Evolutionary conservation across 2,113 vertebrate genomes (phyloP), one percentile per base, ranked within the genome.

Genomic region (Cyphomyrus plagiostoma): DNA sequence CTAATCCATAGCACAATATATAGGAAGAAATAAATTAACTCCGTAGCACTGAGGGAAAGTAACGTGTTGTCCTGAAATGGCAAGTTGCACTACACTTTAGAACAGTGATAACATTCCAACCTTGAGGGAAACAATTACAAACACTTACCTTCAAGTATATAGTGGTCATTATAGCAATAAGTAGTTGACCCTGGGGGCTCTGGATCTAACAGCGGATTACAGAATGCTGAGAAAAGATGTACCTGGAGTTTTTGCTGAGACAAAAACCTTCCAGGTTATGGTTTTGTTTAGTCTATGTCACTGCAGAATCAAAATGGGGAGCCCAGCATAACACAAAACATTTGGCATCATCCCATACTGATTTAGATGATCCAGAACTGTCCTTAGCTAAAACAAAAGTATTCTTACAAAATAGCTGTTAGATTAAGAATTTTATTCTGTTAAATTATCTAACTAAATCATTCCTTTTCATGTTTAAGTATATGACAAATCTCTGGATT

Each of bases 241-340:
- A 53, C 88, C 46, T 56, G 46, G 45, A 11, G 45, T 17, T 50
- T 48, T 5, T 49, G 26, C 62, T 49, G 66, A 49, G 48, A 21
- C 26, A 77, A 46, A 88, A 48, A 88, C 4, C 39, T 82, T 80
- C n/a, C 46, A 83, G 88, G 13, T 89, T 83, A 30, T 80, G 9
- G 46, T 48, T 89, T 46, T 89, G 26, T 88, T 74, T 26, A 42
- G 13, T 48, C 11, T 87, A n/a, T 23, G 85, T 93, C 89, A 85
- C 91, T 86, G 15, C n/a, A 52, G 49, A 19, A 50, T 30, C 13
- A 86, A 83, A 42, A 83, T 46, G 21, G 17, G 46, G 21, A 83
- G 19, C 42, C 13, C 45, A 11, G 80, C 6, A 23, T 42, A 21
- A 45, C 30, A 1, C 80, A 83, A 83, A 42, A 45, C 6, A 19